Percentiles rank a stretch among this genome's conserved stretches.
Conservation (phyloP, 2,113 vertebrate genomes). For the Neogobius melanostomus region DNA sequence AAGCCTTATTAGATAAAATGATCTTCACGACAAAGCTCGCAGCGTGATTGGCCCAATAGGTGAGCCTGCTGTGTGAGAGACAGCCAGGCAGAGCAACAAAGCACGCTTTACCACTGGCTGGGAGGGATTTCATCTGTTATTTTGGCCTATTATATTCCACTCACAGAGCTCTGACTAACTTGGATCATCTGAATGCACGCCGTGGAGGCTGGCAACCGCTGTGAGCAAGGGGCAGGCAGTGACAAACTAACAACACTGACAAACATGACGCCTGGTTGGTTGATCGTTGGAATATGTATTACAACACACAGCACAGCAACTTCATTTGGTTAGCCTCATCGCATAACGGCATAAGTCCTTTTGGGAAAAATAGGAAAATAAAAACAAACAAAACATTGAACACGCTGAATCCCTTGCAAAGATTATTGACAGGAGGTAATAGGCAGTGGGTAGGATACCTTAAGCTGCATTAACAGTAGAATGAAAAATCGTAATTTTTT, state of each 20-base stretch:
- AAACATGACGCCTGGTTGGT: slow-evolving; percentile 44
- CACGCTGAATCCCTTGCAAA: too few species aligned
- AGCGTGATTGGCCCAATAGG: slow-evolving; percentile 1
- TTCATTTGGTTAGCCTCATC: too few species aligned
- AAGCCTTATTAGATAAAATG: slow-evolving; percentile 33
- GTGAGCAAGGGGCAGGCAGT: slow-evolving; percentile 13
- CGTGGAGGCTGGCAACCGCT: slow-evolving; percentile 26
- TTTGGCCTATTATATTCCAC: slow-evolving; percentile 46
- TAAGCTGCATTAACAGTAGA: too few species aligned
- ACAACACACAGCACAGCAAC: too few species aligned
- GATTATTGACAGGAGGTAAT: too few species aligned
- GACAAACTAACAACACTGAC: slow-evolving; percentile 43
- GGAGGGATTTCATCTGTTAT: slow-evolving; percentile 47
- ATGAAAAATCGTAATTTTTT: too few species aligned
- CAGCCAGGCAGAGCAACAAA: slow-evolving; percentile 16
- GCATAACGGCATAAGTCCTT: too few species aligned
- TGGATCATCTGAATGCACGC: slow-evolving; percentile 47
- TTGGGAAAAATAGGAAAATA: too few species aligned
- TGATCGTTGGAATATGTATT: neutral
- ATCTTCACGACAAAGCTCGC: slow-evolving; percentile 24
- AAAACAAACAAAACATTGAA: too few species aligned
- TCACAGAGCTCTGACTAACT: slow-evolving; percentile 40
- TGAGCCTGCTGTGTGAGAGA: slow-evolving; percentile 12
- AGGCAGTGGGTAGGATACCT: too few species aligned
- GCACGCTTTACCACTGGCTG: slow-evolving; percentile 39